phyloP scores from a whole-genome alignment of 2,888 invertebrate species.

The Caenorhabditis sulstoni region DNA sequence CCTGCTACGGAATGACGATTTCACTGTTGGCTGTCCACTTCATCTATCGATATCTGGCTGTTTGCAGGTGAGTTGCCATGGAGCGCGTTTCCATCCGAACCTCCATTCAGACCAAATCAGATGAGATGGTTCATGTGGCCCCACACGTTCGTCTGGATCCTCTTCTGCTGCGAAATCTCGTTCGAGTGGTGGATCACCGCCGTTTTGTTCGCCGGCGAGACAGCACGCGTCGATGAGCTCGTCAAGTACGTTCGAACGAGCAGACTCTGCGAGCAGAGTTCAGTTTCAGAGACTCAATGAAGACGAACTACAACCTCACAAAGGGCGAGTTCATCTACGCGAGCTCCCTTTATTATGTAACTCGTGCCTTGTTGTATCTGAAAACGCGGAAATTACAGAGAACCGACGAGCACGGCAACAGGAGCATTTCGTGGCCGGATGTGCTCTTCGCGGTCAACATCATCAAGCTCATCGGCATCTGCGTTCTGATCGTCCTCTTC shows the following conservation, averaged over 20 bases:
- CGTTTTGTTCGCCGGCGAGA: constrained; percentile 43
- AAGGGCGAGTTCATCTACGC: constrained; percentile 53
- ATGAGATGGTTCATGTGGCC: constrained; percentile 56
- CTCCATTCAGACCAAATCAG: constrained; percentile 40
- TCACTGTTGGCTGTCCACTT: constrained; percentile 52
- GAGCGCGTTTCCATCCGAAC: not conserved
- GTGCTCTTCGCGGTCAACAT: constrained; percentile 45
- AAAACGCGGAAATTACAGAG: constrained; percentile 1
- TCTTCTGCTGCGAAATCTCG: constrained; percentile 45
- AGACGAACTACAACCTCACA: constrained; percentile 31
- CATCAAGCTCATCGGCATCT: constrained; percentile 50
- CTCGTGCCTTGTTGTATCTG: too few relatives aligned
- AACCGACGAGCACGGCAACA: constrained; percentile 17
- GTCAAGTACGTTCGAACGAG: constrained; percentile 37
- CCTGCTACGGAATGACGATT: constrained; percentile 58
- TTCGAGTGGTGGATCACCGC: constrained; percentile 58
- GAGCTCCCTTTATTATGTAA: constrained; percentile 42
- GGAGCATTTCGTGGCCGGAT: constrained; percentile 42
- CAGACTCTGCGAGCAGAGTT: not conserved
- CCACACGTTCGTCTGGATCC: constrained; percentile 39
- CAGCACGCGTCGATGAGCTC: constrained; percentile 32
- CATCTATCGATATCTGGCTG: constrained; percentile 51
- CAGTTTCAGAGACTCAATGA: constrained; percentile 42
- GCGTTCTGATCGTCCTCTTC: constrained; percentile 38
- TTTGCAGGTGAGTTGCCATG: constrained; percentile 28